phyloP scores from a whole-genome alignment of 2,888 invertebrate species.

The Cynaeus angustus region DNA sequence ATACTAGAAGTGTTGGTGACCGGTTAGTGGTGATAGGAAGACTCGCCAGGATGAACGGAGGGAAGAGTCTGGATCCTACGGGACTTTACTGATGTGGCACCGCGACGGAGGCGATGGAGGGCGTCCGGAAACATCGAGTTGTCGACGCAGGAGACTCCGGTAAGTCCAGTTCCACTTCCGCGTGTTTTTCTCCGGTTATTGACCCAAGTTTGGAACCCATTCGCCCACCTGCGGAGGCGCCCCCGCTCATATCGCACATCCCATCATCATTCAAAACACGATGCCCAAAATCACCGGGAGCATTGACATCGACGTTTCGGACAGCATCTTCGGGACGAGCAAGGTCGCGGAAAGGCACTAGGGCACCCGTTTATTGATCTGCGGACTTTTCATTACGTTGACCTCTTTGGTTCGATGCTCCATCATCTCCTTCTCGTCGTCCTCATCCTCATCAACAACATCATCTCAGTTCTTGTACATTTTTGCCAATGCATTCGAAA shows the following conservation, averaged over 20 bases:
- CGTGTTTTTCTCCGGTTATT: slow-evolving; percentile 63
- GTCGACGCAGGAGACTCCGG: slow-evolving; percentile 70
- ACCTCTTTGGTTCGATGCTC: slow-evolving; percentile 53
- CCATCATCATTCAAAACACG: slow-evolving; percentile 63
- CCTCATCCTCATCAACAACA: slow-evolving; percentile 1
- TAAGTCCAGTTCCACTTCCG: slow-evolving; percentile 65
- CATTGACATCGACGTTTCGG: slow-evolving; percentile 64
- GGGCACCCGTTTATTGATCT: slow-evolving; percentile 53
- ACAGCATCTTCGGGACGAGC: slow-evolving; percentile 2
- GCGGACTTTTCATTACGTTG: slow-evolving; percentile 52
- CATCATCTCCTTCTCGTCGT: slow-evolving; percentile 15
- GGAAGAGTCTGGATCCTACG: slow-evolving; percentile 68
- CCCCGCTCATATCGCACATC: slow-evolving; percentile 62
- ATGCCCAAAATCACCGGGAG: slow-evolving; percentile 66
- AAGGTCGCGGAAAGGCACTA: slow-evolving; percentile 10
- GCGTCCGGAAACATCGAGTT: slow-evolving; percentile 71
- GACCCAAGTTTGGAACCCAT: slow-evolving; percentile 64
- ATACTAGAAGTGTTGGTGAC: slow-evolving; percentile 60
- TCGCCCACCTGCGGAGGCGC: slow-evolving; percentile 63
- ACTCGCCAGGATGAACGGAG: slow-evolving; percentile 53
- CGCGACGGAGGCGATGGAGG: slow-evolving; percentile 70
- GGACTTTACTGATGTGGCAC: slow-evolving; percentile 71
- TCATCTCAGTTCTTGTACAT: slow-evolving; percentile 28
- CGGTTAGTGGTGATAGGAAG: slow-evolving; percentile 44
- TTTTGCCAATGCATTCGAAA: slow-evolving; percentile 60